Evolutionary conservation across 2,797 vertebrate species (phyloP), one percentile per base, ranked within the genome.

Genomic region (Fistularia commersonii): DNA sequence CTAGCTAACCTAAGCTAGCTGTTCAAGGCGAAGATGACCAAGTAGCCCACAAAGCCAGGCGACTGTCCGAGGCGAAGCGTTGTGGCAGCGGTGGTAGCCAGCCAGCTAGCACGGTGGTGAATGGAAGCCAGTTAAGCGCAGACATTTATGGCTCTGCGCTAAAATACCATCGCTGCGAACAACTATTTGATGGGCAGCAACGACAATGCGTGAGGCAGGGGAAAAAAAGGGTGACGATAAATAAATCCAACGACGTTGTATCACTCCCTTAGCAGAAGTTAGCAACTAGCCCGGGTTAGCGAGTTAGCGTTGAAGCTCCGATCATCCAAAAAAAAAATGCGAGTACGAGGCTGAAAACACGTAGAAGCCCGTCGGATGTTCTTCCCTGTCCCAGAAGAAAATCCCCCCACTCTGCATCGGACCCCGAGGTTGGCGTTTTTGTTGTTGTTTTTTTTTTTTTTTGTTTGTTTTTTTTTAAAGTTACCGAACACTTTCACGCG

Each of bases 71-170:
- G 55, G 71, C 8, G 61, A 63, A 67, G 72, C 50, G 77, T 71
- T 51, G 72, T 44, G 66, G 77, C 74, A 68, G 76, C 70, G 68
- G 78, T 8, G 56, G 63, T 54, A 83, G 84, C 78, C 82, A 74
- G 73, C 79, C 82, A 77, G 79, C 77, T 72, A 84, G 80, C 81
- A 62, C 80, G 61, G 72, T 57, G 72, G 45, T 72, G 63, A 62
- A 57, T 38, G 69, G 62, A 69, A 63, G 69, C 77, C 74, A 45
- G 54, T 42, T 63, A 36, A 39, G 14, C 69, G 72, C 62, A 76
- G 72, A 79, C 86, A 87, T 85, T 79, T 85, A 87, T 54, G 73
- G 61, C 78, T 72, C 53, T 56, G 39, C 60, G 11, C 45, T 56
- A 69, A 48, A 71, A 66, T 47, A 67, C 23, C 68, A 72, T 66